phyloP scores from a whole-genome alignment of 1,140 invertebrate species.

The Drosophila ogumai region DNA sequence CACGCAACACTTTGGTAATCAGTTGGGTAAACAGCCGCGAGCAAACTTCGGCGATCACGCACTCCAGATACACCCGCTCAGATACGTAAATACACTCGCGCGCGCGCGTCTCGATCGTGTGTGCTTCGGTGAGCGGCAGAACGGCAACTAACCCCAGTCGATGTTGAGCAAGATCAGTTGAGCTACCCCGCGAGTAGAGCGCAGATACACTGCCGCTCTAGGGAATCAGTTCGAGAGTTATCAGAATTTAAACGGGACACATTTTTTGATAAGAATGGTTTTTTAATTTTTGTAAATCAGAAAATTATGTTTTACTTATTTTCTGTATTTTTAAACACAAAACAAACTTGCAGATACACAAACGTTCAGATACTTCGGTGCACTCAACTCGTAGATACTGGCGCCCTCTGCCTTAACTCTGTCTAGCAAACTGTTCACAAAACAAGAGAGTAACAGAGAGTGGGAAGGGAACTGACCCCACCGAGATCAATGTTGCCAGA shows the following conservation, averaged over 20 bases:
- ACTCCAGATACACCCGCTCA: conserved; percentile 32
- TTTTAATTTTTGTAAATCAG: background rate
- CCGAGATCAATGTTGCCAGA: conserved; percentile 39
- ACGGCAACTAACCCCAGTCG: conserved; percentile 16
- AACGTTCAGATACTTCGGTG: background rate
- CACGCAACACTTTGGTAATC: conserved; percentile 70
- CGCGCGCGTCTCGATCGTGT: background rate
- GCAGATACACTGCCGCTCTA: background rate
- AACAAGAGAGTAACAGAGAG: background rate
- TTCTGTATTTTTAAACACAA: background rate
- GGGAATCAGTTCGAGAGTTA: too few relatives aligned
- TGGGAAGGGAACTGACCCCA: conserved; percentile 1
- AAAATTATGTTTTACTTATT: background rate
- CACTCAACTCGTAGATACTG: background rate
- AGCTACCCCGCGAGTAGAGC: background rate
- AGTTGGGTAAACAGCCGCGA: conserved; percentile 66
- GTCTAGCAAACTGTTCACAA: background rate
- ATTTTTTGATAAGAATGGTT: background rate
- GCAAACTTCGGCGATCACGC: conserved; percentile 44
- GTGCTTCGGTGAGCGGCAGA: conserved; percentile 5
- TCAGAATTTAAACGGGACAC: too few relatives aligned
- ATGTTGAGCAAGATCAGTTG: conserved; percentile 53
- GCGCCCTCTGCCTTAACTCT: background rate
- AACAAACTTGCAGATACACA: background rate
- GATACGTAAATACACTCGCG: conserved; percentile 8